A percentile compares a stretch with the other conserved stretches of the same genome.
These are phyloP conservation scores for Eucidaris tribuloides DNA, from an alignment of 35 echinoderm and acorn worm genomes.

Conservation along the genomic window DNA sequence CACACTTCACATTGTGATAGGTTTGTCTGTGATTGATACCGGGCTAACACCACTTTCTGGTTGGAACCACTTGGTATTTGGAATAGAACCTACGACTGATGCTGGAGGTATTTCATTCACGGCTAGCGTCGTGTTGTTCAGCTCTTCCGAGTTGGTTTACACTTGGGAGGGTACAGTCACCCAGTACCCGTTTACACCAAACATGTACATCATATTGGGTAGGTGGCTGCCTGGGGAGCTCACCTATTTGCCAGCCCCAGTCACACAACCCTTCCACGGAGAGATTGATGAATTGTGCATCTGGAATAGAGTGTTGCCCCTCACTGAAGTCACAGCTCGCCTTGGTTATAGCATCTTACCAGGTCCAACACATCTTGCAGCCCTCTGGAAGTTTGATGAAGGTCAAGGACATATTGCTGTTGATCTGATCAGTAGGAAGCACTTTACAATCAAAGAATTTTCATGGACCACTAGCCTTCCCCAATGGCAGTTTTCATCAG, in stretches of 20 bases:
- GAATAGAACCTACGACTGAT: neutral
- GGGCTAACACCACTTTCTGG: neutral
- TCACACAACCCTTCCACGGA: slow-evolving; percentile 31
- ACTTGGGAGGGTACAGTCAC: neutral
- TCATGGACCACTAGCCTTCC: slow-evolving; percentile 21
- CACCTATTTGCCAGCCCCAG: slow-evolving; percentile 8
- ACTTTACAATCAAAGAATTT: slow-evolving; percentile 35
- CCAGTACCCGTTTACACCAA: slow-evolving; percentile 30
- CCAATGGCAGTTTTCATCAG: slow-evolving; percentile 69
- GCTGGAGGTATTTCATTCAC: neutral
- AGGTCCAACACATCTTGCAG: slow-evolving; percentile 26
- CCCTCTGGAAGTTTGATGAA: slow-evolving; percentile 87
- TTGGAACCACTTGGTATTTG: slow-evolving; percentile 56
- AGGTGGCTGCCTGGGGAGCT: slow-evolving; percentile 59
- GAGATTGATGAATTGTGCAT: slow-evolving; percentile 73
- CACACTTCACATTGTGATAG: slow-evolving; percentile 55
- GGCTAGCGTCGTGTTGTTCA: neutral
- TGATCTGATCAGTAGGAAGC: slow-evolving; percentile 40
- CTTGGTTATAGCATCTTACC: slow-evolving; percentile 29
- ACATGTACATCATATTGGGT: slow-evolving; percentile 58
- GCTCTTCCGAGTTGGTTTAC: neutral
- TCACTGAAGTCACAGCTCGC: slow-evolving; percentile 47
- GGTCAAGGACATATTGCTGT: slow-evolving; percentile 48
- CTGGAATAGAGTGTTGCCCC: slow-evolving; percentile 55
- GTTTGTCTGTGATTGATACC: slow-evolving; percentile 45